Evolutionary conservation across 1,140 invertebrate genomes (phyloP).

Genomic region (Tetragonula clypearis): DNA sequence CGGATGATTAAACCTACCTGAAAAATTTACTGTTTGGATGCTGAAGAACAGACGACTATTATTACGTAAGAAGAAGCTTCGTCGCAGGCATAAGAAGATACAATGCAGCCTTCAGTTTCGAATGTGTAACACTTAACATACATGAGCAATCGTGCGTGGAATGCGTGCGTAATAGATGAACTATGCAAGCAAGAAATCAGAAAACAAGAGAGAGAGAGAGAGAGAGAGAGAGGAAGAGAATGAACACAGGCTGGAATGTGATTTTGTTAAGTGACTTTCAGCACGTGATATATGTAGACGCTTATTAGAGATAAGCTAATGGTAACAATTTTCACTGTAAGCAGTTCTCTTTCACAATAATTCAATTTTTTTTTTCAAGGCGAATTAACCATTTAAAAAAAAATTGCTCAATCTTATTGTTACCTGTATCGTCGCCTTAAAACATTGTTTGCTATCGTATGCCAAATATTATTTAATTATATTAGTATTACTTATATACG

Average conservation of each 20-base stretch:
- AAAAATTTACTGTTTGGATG: neutral
- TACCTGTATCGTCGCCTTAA: no score
- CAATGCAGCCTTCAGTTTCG: no score
- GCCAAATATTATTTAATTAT: no score
- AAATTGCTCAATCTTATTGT: no score
- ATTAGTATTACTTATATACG: no score
- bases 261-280: neutral
- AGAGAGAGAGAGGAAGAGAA: neutral
- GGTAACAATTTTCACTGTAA: no score
- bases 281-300: no score
- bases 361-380: no score
- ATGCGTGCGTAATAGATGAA: conserved; percentile 3
- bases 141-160: neutral
- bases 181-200: neutral
- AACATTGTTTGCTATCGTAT: no score
- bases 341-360: no score
- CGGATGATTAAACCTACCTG: neutral
- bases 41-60: neutral
- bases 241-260: neutral
- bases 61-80: neutral
- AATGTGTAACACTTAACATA: no score
- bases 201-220: neutral
- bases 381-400: no score
- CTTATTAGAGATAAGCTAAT: neutral
- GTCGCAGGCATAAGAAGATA: neutral